A percentile compares a stretch with the other conserved stretches of the same genome.
Evolutionary conservation across 1,140 invertebrate species (phyloP).

Genomic region (Meloidogyne chitwoodi): DNA sequence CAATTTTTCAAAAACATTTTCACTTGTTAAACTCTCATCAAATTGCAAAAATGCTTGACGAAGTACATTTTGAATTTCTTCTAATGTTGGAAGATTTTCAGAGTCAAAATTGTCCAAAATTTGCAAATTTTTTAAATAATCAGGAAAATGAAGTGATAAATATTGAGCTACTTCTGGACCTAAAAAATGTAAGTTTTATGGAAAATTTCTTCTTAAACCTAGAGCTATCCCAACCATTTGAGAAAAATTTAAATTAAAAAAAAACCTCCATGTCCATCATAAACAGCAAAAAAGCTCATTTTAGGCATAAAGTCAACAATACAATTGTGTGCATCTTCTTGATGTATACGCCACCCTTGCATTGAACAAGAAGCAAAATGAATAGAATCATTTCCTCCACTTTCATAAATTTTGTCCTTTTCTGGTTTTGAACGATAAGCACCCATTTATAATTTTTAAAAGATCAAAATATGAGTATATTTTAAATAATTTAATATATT

Average conservation of each 20-base stretch:
- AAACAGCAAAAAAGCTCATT: conserved; percentile 16
- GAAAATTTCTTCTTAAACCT: no score
- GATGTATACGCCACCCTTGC: conserved; percentile 22
- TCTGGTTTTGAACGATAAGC: conserved; percentile 12
- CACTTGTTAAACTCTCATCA: conserved; percentile 2
- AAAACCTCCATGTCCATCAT: conserved; percentile 24
- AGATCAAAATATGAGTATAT: not conserved
- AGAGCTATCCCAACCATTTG: not conserved
- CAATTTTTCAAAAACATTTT: not conserved
- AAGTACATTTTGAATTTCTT: conserved; percentile 1
- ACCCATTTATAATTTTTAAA: not conserved
- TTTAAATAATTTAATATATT: not conserved
- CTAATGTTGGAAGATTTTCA: not conserved
- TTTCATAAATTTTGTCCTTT: conserved; percentile 9
- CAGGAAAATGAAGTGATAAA: conserved; percentile 3
- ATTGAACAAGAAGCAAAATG: conserved; percentile 7
- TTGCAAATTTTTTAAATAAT: conserved; percentile 3
- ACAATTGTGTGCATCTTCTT: conserved; percentile 24
- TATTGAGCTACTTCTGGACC: not conserved
- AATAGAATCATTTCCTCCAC: conserved; percentile 8
- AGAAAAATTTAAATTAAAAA: not conserved
- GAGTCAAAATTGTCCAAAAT: not conserved
- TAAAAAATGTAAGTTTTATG: not conserved
- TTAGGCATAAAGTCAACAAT: conserved; percentile 7
- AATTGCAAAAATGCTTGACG: not conserved